Evolutionary conservation across 2,113 vertebrate genomes (phyloP).

Genomic region (Strigops habroptila): DNA sequence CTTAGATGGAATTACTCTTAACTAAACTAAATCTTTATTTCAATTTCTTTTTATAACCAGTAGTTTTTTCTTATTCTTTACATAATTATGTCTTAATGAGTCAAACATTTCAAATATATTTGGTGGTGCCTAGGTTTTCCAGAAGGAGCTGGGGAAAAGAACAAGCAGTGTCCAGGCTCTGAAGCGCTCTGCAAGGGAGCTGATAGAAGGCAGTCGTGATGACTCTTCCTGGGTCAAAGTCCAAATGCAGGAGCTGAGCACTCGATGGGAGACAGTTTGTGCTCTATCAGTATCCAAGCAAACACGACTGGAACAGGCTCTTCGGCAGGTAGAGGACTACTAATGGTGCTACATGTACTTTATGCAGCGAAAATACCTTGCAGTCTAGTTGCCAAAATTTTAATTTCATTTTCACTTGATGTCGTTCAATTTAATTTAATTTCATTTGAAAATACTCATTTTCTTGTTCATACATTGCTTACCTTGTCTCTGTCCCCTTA

Average conservation of each 20-base stretch:
- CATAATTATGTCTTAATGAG: background rate
- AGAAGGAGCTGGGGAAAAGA: conserved; percentile 94
- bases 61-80: background rate
- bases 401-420: background rate
- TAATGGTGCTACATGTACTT: background rate
- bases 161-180: conserved; percentile 92
- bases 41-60: background rate
- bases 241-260: conserved; percentile 95
- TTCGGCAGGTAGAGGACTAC: conserved; percentile 82
- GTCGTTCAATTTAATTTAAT: background rate
- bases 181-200: conserved; percentile 90
- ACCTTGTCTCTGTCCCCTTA: background rate
- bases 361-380: background rate
- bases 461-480: background rate
- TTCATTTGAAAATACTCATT: background rate
- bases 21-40: background rate
- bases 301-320: conserved; percentile 89
- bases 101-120: background rate
- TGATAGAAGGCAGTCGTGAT: conserved; percentile 88
- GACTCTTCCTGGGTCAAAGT: conserved; percentile 97
- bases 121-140: conserved; percentile 83
- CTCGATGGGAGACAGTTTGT: conserved; percentile 95
- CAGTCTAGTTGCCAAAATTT: background rate
- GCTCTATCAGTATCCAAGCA: conserved; percentile 94
- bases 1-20: background rate